A percentile compares a stretch with the other conserved stretches of the same genome.
Evolutionary conservation across 2,888 invertebrate genomes (phyloP).

Genomic region (Melieria omissa): DNA sequence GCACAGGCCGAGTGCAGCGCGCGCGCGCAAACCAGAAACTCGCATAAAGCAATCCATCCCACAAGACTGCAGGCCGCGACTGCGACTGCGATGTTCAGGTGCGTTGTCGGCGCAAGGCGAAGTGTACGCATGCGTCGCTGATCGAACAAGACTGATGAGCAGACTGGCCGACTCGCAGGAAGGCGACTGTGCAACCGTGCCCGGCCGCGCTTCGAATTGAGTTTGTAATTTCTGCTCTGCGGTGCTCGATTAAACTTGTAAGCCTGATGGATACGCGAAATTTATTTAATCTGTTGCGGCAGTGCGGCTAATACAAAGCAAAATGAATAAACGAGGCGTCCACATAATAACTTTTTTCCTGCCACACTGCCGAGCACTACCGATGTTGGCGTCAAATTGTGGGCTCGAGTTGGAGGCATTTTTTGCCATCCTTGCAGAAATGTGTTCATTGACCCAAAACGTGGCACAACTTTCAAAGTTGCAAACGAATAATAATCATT

Average conservation of each 20-base stretch:
- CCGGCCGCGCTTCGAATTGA: conserved; percentile 19
- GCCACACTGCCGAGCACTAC: too few species aligned
- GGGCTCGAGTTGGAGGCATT: too few species aligned
- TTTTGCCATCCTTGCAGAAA: too few species aligned
- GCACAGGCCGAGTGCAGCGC: conserved; percentile 14
- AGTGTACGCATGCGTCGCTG: conserved; percentile 59
- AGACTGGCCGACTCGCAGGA: conserved; percentile 10
- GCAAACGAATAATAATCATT: too few species aligned
- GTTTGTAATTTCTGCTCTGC: conserved; percentile 35
- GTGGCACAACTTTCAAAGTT: too few species aligned
- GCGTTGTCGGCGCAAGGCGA: conserved; percentile 3
- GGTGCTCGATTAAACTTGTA: conserved; percentile 31
- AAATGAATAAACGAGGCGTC: neutral
- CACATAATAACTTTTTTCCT: too few species aligned
- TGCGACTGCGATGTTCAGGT: neutral
- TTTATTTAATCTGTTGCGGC: conserved; percentile 35
- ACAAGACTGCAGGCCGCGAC: neutral
- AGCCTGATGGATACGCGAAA: conserved; percentile 33
- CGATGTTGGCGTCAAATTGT: too few species aligned
- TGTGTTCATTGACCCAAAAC: too few species aligned
- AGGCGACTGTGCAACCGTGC: conserved; percentile 19
- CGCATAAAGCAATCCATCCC: neutral
- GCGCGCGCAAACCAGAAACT: neutral
- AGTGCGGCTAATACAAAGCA: conserved; percentile 24
- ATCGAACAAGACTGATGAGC: conserved; percentile 64